Percentiles rank a stretch among this genome's conserved stretches.
Conservation (phyloP, 2,113 vertebrate genomes). For the Nettapus auritus region DNA sequence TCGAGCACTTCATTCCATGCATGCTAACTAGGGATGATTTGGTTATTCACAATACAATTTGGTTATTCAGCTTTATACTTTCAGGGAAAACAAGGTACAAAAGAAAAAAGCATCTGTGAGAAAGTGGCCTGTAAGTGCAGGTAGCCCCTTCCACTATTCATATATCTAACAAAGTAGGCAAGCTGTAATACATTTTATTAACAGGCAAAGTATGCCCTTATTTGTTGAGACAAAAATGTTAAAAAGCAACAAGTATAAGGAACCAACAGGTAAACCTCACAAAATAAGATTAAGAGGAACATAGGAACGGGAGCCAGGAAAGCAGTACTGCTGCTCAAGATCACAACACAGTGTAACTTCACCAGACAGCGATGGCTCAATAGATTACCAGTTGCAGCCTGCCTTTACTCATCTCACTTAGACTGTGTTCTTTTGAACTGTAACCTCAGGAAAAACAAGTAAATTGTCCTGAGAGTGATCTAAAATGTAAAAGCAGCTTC, state of each 20-base stretch:
- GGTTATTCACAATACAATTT: conserved; percentile 41
- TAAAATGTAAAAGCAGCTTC: conserved; percentile 40
- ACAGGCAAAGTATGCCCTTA: not conserved
- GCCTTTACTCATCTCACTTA: conserved; percentile 55
- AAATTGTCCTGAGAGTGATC: conserved; percentile 42
- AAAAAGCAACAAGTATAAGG: conserved; percentile 35
- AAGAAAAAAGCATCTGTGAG: not conserved
- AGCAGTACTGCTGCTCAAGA: conserved; percentile 14
- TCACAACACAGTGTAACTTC: conserved; percentile 66
- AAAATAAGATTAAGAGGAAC: conserved; percentile 35
- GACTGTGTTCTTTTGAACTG: conserved; percentile 36
- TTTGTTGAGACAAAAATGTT: not conserved
- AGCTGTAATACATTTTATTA: not conserved
- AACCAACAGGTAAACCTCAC: conserved; percentile 2
- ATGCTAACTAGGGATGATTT: conserved; percentile 27
- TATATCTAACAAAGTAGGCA: not conserved
- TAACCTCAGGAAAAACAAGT: conserved; percentile 48
- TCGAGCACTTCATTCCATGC: not conserved
- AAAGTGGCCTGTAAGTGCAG: conserved; percentile 24
- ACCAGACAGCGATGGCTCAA: conserved; percentile 20
- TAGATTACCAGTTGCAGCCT: conserved; percentile 55
- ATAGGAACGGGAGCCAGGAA: not conserved
- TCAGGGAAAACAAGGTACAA: conserved; percentile 30
- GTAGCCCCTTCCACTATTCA: conserved; percentile 29
- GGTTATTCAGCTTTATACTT: conserved; percentile 20